A percentile compares a stretch with the other conserved stretches of the same genome.
phyloP scores from a whole-genome alignment of 2,888 invertebrate species.

The Drosophila melanosoma region DNA sequence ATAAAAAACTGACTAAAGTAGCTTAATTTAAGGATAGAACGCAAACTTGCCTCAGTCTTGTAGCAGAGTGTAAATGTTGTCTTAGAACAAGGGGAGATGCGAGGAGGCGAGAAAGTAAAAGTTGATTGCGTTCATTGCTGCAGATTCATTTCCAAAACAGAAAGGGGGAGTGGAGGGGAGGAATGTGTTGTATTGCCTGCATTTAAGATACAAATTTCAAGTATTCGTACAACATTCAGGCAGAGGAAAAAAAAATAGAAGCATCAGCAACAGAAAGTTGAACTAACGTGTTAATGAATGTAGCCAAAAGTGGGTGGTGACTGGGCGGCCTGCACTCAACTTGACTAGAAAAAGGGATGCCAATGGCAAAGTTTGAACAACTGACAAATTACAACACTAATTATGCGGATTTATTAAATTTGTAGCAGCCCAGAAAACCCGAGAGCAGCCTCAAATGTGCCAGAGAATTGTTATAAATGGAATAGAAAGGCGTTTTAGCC shows the following conservation, averaged over 20 bases:
- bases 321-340: conserved; percentile 28
- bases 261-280: conserved; percentile 36
- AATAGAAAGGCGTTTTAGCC: neutral
- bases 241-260: neutral
- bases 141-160: conserved; percentile 37
- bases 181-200: conserved; percentile 2
- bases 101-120: conserved; percentile 3
- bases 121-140: conserved; percentile 51
- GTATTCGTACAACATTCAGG: conserved; percentile 41
- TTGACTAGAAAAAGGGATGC: neutral
- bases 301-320: conserved; percentile 38
- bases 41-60: conserved; percentile 1
- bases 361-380: conserved; percentile 34
- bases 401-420: conserved; percentile 53
- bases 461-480: conserved; percentile 39
- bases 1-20: neutral
- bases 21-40: neutral
- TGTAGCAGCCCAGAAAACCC: conserved; percentile 1
- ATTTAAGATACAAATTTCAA: conserved; percentile 40
- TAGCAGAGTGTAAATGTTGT: conserved; percentile 23
- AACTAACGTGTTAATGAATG: conserved; percentile 60
- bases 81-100: neutral
- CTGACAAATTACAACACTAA: conserved; percentile 60
- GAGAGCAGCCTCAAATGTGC: neutral
- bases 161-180: neutral